Percentiles rank a stretch among this genome's conserved stretches.
These are phyloP conservation scores for Sinocyclocheilus anophthalmus DNA, from an alignment of 2,113 vertebrate species.

Conservation along the genomic window DNA sequence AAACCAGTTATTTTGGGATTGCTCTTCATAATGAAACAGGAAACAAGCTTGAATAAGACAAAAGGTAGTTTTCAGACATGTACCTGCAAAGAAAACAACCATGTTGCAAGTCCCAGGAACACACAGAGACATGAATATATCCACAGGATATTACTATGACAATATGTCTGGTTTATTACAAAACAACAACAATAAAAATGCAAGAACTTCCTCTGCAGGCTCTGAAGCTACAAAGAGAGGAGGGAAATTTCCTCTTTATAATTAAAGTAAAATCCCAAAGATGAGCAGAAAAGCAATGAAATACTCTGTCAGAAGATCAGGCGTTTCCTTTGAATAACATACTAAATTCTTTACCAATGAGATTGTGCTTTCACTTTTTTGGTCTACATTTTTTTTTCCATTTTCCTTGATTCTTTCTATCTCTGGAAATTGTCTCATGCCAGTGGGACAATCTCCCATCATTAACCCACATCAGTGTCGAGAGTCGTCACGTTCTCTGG, in stretches of 20 bases:
- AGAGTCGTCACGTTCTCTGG: background rate
- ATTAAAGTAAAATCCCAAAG: slow-evolving; percentile 11
- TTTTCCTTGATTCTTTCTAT: background rate
- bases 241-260: background rate
- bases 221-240: background rate
- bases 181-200: background rate
- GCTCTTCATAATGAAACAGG: background rate
- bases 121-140: slow-evolving; percentile 29
- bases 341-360: slow-evolving; percentile 16
- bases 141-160: slow-evolving; percentile 47
- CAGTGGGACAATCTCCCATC: background rate
- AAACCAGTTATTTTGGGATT: background rate
- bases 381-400: background rate
- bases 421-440: background rate
- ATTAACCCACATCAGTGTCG: slow-evolving; percentile 1
- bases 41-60: background rate
- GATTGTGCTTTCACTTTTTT: background rate
- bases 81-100: slow-evolving; percentile 23
- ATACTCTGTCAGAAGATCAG: background rate
- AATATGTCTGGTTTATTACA: slow-evolving; percentile 1
- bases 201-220: background rate
- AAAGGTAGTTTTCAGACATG: background rate
- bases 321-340: background rate
- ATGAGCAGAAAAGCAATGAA: slow-evolving; percentile 7
- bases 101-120: slow-evolving; percentile 23